phyloP scores from a whole-genome alignment of 2,113 vertebrate species.

The Boleophthalmus pectinirostris region DNA sequence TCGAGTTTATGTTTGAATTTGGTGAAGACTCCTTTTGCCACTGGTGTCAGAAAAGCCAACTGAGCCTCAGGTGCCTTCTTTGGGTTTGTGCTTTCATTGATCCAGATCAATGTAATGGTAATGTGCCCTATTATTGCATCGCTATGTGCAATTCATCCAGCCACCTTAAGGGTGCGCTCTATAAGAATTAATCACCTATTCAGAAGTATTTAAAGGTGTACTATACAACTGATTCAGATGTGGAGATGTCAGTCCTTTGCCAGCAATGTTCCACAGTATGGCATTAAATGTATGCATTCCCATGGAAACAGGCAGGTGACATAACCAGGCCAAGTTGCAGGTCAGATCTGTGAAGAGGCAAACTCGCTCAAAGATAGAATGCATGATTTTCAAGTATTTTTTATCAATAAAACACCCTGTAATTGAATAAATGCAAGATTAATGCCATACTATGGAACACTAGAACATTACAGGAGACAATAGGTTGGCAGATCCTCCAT shows the following conservation, averaged over 20 bases:
- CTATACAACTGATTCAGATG: background rate
- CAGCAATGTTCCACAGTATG: background rate
- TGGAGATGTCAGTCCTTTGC: background rate
- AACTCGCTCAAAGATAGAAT: background rate
- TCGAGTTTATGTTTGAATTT: slow-evolving; percentile 42
- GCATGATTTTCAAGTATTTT: background rate
- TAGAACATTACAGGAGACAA: background rate
- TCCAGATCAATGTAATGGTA: slow-evolving; percentile 41
- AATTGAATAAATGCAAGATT: background rate
- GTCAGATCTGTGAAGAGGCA: background rate
- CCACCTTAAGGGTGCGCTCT: slow-evolving; percentile 25
- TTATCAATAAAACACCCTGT: background rate
- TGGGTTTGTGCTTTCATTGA: slow-evolving; percentile 76
- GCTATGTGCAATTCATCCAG: slow-evolving; percentile 51
- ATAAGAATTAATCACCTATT: slow-evolving; percentile 24
- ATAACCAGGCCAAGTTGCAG: background rate
- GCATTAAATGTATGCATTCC: background rate
- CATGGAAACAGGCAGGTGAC: background rate
- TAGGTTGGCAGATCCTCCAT: background rate
- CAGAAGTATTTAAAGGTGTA: slow-evolving; percentile 19
- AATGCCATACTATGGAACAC: background rate
- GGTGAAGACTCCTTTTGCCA: slow-evolving; percentile 47
- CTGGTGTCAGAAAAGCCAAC: slow-evolving; percentile 33
- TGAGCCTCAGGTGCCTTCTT: slow-evolving; percentile 68
- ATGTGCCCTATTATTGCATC: slow-evolving; percentile 54